Evolutionary conservation across 1,140 invertebrate genomes (phyloP).

Genomic region (Drosophila kurseongensis): DNA sequence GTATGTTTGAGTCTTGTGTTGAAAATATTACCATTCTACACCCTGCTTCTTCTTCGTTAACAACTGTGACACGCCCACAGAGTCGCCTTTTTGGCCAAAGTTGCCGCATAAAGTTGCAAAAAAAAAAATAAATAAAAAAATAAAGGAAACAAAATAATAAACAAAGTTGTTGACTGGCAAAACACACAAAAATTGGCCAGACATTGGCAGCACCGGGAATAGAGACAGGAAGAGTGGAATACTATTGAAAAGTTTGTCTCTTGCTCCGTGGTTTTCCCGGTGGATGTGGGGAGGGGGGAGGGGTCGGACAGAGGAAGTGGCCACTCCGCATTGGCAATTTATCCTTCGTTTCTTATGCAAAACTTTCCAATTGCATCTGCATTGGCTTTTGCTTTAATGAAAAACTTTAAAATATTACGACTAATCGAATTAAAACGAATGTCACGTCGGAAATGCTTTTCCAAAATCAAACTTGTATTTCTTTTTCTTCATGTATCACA

Average conservation of each 20-base stretch:
- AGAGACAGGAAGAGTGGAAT: conserved; percentile 17
- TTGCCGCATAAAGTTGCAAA: conserved; percentile 72
- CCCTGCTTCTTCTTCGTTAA: conserved; percentile 28
- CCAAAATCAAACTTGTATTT: not conserved
- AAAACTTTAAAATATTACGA: conserved; percentile 45
- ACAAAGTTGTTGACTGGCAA: conserved; percentile 73
- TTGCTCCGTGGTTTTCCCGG: conserved; percentile 37
- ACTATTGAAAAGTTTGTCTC: conserved; percentile 75
- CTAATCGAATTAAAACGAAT: conserved; percentile 48
- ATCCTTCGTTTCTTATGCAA: conserved; percentile 55
- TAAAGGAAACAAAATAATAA: conserved; percentile 57
- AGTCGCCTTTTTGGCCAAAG: conserved; percentile 43
- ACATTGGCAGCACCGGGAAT: conserved; percentile 44
- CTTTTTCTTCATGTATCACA: not conserved
- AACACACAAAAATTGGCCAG: conserved; percentile 58
- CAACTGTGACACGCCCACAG: conserved; percentile 56
- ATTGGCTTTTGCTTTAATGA: conserved; percentile 48
- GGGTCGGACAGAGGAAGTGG: conserved; percentile 7
- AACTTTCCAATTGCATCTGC: conserved; percentile 61
- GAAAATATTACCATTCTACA: conserved; percentile 66
- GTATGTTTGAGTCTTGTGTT: conserved; percentile 33
- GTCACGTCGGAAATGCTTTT: conserved; percentile 14
- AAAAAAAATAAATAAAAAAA: conserved; percentile 38
- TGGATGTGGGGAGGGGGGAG: not conserved
- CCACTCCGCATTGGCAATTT: conserved; percentile 59